These are phyloP conservation scores for Pachycephus smyrnensis DNA, from an alignment of 2,888 invertebrate species.

Conservation along the genomic window DNA sequence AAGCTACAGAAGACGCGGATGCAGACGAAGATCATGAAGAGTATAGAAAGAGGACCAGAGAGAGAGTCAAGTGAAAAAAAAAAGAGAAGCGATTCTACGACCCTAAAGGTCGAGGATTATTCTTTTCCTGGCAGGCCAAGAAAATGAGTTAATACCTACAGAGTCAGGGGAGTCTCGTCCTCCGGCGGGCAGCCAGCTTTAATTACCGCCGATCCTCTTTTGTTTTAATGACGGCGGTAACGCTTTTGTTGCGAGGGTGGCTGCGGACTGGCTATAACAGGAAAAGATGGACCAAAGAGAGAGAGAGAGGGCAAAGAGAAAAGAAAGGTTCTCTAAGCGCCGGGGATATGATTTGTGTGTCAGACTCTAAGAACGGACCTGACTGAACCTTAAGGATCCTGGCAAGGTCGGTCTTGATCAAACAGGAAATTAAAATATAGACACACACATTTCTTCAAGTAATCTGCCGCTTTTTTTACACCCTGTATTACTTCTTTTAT, in stretches of 20 bases:
- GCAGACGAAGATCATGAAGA: background rate
- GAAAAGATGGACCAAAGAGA: constrained; percentile 15
- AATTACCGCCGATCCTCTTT: constrained; percentile 36
- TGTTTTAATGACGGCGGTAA: constrained; percentile 40
- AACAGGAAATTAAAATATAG: constrained; percentile 62
- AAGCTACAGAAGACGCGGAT: background rate
- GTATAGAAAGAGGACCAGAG: constrained; percentile 14
- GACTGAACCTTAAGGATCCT: constrained; percentile 31
- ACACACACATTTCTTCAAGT: constrained; percentile 30
- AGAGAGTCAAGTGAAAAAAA: constrained; percentile 27
- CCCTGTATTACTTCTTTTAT: background rate
- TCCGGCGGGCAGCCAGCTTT: constrained; percentile 28
- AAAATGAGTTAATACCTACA: constrained; percentile 3
- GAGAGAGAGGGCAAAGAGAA: constrained; percentile 23
- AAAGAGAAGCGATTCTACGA: constrained; percentile 11
- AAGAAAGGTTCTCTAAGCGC: background rate
- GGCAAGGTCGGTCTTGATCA: constrained; percentile 57
- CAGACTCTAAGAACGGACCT: constrained; percentile 52
- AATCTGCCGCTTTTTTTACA: background rate
- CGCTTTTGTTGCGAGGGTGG: constrained; percentile 41
- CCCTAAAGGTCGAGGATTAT: background rate
- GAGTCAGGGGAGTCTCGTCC: background rate
- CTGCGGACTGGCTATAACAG: constrained; percentile 17
- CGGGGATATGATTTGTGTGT: constrained; percentile 59
- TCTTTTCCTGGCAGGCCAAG: background rate